phyloP scores from a whole-genome alignment of 2,888 invertebrate genomes.

The Lottia gigantea region DNA sequence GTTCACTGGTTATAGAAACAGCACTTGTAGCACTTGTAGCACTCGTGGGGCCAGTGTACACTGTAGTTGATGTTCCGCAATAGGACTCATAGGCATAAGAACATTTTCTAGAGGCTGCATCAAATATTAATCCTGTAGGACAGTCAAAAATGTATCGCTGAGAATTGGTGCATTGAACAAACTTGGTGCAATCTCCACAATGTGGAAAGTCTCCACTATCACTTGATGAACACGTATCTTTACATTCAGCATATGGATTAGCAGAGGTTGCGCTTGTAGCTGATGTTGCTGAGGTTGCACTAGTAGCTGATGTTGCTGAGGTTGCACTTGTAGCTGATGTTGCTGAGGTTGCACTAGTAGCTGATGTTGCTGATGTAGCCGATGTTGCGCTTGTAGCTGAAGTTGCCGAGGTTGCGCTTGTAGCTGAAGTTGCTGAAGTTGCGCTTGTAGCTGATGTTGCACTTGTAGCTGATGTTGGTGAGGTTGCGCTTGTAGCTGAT shows the following conservation, averaged over 20 bases:
- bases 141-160: neutral
- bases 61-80: neutral
- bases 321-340: no score
- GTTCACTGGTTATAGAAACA: neutral
- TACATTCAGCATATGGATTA: neutral
- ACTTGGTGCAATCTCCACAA: conserved; percentile 1
- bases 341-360: no score
- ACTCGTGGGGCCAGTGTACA: neutral
- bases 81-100: neutral
- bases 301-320: no score
- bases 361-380: no score
- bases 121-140: neutral
- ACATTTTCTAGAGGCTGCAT: neutral
- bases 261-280: no score
- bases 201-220: neutral
- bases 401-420: no score
- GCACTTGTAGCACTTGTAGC: neutral
- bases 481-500: no score
- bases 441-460: no score
- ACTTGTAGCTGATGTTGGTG: no score
- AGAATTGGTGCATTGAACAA: neutral
- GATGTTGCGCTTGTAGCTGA: no score
- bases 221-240: neutral
- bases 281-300: no score
- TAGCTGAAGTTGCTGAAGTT: no score